Evolutionary conservation across 2,888 invertebrate species (phyloP).

Genomic region (Aporophyla nigra): DNA sequence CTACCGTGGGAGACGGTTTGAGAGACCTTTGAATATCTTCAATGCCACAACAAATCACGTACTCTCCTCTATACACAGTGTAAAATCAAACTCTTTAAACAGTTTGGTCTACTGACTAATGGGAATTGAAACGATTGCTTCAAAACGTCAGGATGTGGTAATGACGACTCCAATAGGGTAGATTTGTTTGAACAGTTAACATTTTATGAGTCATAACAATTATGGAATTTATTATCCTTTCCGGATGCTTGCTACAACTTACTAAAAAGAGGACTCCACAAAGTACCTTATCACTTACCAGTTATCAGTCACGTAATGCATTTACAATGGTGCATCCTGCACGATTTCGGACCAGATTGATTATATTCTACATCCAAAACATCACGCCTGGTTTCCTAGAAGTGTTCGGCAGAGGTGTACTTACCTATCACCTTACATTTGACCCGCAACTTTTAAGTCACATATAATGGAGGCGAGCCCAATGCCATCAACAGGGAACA

Average conservation of each 20-base stretch:
- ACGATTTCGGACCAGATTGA: background rate
- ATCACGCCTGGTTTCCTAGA: too few species aligned
- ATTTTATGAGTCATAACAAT: conserved; percentile 55
- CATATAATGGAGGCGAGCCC: too few species aligned
- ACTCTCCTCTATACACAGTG: conserved; percentile 32
- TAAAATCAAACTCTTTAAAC: conserved; percentile 27
- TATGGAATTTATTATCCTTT: conserved; percentile 58
- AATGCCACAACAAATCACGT: conserved; percentile 62
- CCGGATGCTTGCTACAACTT: conserved; percentile 36
- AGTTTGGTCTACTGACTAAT: conserved; percentile 11
- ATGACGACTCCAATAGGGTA: conserved; percentile 2
- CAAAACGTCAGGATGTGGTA: conserved; percentile 42
- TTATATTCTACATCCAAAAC: background rate
- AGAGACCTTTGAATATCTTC: conserved; percentile 70
- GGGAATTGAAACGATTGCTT: conserved; percentile 10
- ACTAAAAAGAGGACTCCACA: conserved; percentile 3
- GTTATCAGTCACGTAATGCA: conserved; percentile 24
- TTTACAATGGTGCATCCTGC: conserved; percentile 29
- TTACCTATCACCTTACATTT: too few species aligned
- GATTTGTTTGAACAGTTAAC: conserved; percentile 39
- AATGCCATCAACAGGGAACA: too few species aligned
- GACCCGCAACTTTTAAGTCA: too few species aligned
- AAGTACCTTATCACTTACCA: conserved; percentile 19
- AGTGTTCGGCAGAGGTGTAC: too few species aligned
- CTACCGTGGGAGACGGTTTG: conserved; percentile 88